Base-by-base conservation (phyloP, 2,797 vertebrate species). In the Enteromius trimaculatus region DNA sequence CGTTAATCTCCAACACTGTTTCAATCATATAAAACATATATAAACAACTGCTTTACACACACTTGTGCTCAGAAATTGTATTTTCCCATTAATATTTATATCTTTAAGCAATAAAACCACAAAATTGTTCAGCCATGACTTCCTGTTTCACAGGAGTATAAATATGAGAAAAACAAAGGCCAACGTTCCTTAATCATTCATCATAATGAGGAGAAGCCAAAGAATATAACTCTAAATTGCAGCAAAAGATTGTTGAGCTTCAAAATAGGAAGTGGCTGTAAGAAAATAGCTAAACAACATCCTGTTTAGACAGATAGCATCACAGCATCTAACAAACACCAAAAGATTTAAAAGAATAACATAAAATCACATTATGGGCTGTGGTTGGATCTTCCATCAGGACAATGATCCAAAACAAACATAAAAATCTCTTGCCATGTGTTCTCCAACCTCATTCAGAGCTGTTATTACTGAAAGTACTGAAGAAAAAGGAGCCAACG, bases 1-100 rank as follows among this genome's bases (percentile, higher is more conserved):
- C 92, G 82, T 94, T 93, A 84, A 92, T 86, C 62, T 95, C 91
- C 86, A 95, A 83, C 89, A 93, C 96, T 97, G 89, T 84, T 87
- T n/a, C 60, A 77, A 17, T 60, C 72, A 60, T 29, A 71, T 6
- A 44, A 44, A 44, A 84, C 21, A 44, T 29, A 66, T 23, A 44
- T 26, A 77, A 72, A 44, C 42, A 66, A 62, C 26, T 64, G 26
- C 26, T 31, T 31, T 64, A 19, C 29, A 34, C 34, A 34, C 7
- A 34, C 7, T 65, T 65, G 29, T 65, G 29, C 29, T 34, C 16
- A 65, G 13, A 29, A 62, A 29, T 16, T 23, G n/a, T 58, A 23
- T 23, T 58, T 58, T 23, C n/a, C 21, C 8, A 23, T 23, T 58
- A 58, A 23, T 58, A 58, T 58, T 23, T 58, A 58, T 10, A 11